Conservation (phyloP, 2,113 vertebrate species). For the Calypte anna region DNA sequence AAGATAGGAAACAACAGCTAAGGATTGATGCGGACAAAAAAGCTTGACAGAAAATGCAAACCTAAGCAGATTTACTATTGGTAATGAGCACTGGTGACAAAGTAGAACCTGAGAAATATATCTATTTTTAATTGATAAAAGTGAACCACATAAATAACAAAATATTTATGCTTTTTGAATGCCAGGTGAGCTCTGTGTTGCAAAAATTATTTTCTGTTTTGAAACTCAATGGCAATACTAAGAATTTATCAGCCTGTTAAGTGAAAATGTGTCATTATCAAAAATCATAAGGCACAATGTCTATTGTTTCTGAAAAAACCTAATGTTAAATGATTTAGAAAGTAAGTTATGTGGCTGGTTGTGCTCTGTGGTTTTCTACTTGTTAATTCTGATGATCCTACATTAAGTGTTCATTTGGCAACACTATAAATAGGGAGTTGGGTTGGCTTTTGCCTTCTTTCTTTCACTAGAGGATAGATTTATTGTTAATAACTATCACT, state of each 20-base stretch:
- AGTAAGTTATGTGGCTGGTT: not conserved
- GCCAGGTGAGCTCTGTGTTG: not conserved
- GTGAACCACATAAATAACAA: not conserved
- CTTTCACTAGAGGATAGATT: not conserved
- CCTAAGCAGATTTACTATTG: not conserved
- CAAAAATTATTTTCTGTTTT: not conserved
- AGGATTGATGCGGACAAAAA: not conserved
- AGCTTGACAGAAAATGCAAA: not conserved
- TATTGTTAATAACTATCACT: not conserved
- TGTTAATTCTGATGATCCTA: not conserved
- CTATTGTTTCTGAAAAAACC: not conserved
- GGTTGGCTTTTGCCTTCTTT: not conserved
- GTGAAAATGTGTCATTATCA: not conserved
- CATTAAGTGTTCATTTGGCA: not conserved
- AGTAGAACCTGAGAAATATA: not conserved
- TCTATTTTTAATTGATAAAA: not conserved
- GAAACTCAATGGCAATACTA: not conserved
- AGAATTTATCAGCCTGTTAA: not conserved
- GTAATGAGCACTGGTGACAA: not conserved
- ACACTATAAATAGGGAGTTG: not conserved
- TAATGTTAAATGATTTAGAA: not conserved
- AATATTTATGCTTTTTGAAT: not conserved
- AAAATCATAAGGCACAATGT: not conserved
- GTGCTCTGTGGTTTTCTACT: not conserved
- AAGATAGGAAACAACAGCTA: not conserved